A percentile compares a stretch with the other conserved stretches of the same genome.
Conservation (phyloP, 2,113 vertebrate genomes). For the Eretmochelys imbricata region DNA sequence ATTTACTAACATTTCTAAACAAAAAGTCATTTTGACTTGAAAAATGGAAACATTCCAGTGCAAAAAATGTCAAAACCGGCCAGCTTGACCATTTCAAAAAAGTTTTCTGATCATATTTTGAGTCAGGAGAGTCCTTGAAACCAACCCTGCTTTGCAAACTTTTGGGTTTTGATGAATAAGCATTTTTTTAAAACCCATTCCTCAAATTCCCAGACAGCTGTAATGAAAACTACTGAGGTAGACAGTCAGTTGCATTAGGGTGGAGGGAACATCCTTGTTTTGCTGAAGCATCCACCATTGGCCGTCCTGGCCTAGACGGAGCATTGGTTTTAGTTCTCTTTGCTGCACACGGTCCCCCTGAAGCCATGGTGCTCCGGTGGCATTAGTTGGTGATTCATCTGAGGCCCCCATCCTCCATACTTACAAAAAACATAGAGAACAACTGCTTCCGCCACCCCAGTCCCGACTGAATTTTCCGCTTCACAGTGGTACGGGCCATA, state of each 20-base stretch:
- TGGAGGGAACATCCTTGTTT: neutral
- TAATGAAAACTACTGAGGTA: neutral
- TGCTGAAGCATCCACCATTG: neutral
- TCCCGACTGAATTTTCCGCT: slow-evolving; percentile 55
- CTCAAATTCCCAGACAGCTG: neutral
- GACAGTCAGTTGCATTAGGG: neutral
- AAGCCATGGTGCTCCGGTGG: too few relatives aligned
- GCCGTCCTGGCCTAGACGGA: too few relatives aligned
- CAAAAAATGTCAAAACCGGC: neutral
- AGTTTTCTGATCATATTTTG: neutral
- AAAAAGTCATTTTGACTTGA: neutral
- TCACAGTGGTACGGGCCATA: slow-evolving; percentile 72
- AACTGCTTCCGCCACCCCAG: accelerated
- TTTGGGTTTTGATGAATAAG: neutral
- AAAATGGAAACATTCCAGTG: neutral
- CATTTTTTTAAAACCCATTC: neutral
- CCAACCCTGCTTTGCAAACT: neutral
- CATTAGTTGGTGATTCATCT: too few relatives aligned
- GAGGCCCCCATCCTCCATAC: neutral
- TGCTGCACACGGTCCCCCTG: accelerated
- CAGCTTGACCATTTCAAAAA: neutral
- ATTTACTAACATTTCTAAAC: neutral
- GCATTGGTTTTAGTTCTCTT: accelerated
- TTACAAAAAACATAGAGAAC: slow-evolving; percentile 76
- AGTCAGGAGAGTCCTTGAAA: neutral